Percentiles rank a stretch among this genome's conserved stretches.
Evolutionary conservation across 2,113 vertebrate species (phyloP).

Genomic region (Alethe diademata): DNA sequence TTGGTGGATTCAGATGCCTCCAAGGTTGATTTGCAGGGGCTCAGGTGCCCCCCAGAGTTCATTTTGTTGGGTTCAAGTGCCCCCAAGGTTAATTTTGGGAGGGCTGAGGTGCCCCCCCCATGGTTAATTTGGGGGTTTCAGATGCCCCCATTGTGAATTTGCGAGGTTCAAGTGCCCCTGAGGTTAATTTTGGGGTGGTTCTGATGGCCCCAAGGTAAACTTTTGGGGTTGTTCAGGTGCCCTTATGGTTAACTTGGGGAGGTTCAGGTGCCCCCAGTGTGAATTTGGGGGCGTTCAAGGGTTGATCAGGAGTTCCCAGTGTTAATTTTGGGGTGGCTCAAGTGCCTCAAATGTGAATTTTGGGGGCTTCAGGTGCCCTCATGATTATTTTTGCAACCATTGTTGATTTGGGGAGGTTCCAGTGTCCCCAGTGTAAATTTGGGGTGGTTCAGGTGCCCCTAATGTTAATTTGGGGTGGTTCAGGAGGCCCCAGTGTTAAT

Average conservation of each 20-base stretch:
- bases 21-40: not conserved
- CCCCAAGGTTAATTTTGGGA: not conserved
- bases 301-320: not conserved
- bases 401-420: not conserved
- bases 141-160: no score
- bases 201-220: no score
- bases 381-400: not conserved
- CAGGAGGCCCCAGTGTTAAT: accelerated
- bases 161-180: no score
- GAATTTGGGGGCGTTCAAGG: no score
- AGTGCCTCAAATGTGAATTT: not conserved
- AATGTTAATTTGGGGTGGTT: no score
- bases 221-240: no score
- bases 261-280: not conserved
- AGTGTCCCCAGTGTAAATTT: not conserved
- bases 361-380: no score
- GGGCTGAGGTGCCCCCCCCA: no score
- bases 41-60: not conserved
- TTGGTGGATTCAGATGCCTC: no score
- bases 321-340: not conserved
- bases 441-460: not conserved
- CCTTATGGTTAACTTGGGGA: not conserved
- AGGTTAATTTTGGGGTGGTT: not conserved
- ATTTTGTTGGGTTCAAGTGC: not conserved
- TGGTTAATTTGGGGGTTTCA: not conserved